Evolutionary conservation across 2,888 invertebrate genomes (phyloP), one percentile per base, ranked within the genome.

Genomic region (Adineta ricciae): DNA sequence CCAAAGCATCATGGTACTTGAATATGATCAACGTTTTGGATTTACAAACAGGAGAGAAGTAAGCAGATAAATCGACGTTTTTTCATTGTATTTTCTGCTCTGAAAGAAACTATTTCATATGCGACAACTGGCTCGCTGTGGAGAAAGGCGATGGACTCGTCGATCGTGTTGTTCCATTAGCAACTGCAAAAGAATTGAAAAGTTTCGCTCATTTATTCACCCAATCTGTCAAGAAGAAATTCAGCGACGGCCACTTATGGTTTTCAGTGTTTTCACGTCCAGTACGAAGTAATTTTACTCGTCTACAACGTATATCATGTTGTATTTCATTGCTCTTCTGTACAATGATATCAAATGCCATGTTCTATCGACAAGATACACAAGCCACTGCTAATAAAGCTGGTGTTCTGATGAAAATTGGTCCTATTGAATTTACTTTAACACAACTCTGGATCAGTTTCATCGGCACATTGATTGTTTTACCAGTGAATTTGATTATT

Each of bases 381-480:
- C 32, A 36, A 36, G 32, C 64, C 32, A 78, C 78, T 2, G 83
- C 85, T n/a, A 86, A 86, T 41, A 78, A 56, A 21, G 88, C 89
- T 2, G 84, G 91, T 38, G 92, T 92, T 16, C 88, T 89, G 2
- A 86, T 91, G 46, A 89, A 88, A 78, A 85, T 92, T 36, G 92
- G 92, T 16, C 91, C 91, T 0, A 88, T 92, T 84, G 88, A 89
- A n/a, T 88, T 92, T 72, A 90, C 90, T 8, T 88, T 91, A 24
- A 90, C 90, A 86, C 91, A 91, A 88, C 86, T 90, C 3, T 90
- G 88, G 86, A 88, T 90, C 86, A 89, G 89, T 84, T 88, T 90
- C 54, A 88, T 88, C 32, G 89, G 89, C 82, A 90, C 90, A 7
- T 84, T 88, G 84, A 89, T 90, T 83, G 90, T 90, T 32, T 89